Conservation (phyloP, 2,888 invertebrate species). For the Drosophila mercatorum region DNA sequence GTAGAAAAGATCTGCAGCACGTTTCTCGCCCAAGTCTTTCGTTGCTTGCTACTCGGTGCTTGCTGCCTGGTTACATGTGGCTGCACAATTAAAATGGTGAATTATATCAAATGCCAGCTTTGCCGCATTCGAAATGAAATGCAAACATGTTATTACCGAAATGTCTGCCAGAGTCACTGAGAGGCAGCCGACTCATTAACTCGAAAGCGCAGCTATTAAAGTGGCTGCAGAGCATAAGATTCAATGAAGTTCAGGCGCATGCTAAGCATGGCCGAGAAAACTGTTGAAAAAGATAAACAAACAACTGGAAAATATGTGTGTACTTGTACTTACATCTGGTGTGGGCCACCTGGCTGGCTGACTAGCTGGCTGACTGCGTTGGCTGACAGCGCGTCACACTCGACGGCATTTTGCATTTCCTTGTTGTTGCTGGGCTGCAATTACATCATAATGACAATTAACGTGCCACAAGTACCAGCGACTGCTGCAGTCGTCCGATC, state of each 20-base stretch:
- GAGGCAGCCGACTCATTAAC: constrained; percentile 52
- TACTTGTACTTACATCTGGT: constrained; percentile 11
- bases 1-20: constrained; percentile 19
- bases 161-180: constrained; percentile 45
- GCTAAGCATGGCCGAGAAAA: constrained; percentile 36
- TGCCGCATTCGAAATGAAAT: constrained; percentile 61
- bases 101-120: constrained; percentile 47
- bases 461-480: constrained; percentile 66
- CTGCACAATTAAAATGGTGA: constrained; percentile 60
- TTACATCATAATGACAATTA: constrained; percentile 79
- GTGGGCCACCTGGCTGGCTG: constrained; percentile 29
- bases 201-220: constrained; percentile 59
- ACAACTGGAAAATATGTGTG: constrained; percentile 39
- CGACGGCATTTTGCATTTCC: constrained; percentile 77
- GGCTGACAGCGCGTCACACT: constrained; percentile 71
- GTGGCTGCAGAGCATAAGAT: constrained; percentile 59
- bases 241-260: constrained; percentile 58
- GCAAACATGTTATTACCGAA: constrained; percentile 71
- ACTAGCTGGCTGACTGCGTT: constrained; percentile 21
- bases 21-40: constrained; percentile 56
- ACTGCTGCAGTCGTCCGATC: constrained; percentile 11
- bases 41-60: constrained; percentile 6
- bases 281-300: constrained; percentile 33
- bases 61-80: constrained; percentile 56
- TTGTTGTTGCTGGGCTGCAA: constrained; percentile 63